These are phyloP conservation scores for Ptychodera flava DNA, from an alignment of 35 echinoderm and acorn worm genomes.

Conservation along the genomic window DNA sequence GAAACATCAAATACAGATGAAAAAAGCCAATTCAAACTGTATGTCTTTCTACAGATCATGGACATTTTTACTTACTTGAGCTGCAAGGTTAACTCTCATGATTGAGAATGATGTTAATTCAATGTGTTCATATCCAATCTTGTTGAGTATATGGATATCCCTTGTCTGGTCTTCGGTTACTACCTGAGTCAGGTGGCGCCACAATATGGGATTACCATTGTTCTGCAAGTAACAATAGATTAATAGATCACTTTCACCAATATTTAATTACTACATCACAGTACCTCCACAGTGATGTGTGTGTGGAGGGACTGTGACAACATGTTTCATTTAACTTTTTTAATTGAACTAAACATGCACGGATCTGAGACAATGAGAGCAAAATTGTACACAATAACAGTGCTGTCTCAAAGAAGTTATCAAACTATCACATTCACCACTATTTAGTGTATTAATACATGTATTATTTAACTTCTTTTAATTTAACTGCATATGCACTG, in stretches of 20 bases:
- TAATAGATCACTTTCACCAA: background rate
- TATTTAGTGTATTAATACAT: no score
- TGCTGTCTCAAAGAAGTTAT: no score
- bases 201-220: background rate
- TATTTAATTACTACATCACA: no score
- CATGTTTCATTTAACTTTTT: background rate
- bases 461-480: no score
- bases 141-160: background rate
- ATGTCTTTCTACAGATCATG: no score
- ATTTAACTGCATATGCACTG: no score
- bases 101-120: conserved; percentile 24
- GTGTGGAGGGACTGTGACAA: background rate
- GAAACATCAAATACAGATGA: no score
- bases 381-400: no score
- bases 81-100: conserved; percentile 29
- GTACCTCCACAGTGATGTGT: background rate
- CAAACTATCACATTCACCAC: no score
- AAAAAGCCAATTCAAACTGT: no score
- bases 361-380: no score
- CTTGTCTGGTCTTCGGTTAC: background rate
- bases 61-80: background rate
- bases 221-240: background rate
- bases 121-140: conserved; percentile 24
- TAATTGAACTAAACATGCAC: no score
- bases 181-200: background rate